phyloP scores from a whole-genome alignment of 2,797 vertebrate genomes.

The Parauchenoglanis ngamensis region DNA sequence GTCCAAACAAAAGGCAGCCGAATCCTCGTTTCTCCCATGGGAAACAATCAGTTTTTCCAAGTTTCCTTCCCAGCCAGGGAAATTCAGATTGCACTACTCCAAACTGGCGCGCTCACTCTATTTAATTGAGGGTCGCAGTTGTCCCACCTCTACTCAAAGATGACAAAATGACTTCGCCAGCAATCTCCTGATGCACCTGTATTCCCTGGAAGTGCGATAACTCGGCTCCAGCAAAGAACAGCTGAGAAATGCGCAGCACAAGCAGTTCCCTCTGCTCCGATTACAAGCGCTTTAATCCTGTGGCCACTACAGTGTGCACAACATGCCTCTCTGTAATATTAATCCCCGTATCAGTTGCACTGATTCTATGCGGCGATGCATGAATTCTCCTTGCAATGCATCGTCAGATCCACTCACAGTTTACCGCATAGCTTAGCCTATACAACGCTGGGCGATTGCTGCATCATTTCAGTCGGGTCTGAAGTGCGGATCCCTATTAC shows the following conservation, averaged over 20 bases:
- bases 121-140: background rate
- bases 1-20: slow-evolving; percentile 49
- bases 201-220: background rate
- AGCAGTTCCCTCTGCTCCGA: slow-evolving; percentile 4
- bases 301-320: slow-evolving; percentile 19
- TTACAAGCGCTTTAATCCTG: slow-evolving; percentile 48
- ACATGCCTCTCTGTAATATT: slow-evolving; percentile 39
- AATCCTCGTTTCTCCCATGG: slow-evolving; percentile 66
- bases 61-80: no score
- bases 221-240: slow-evolving; percentile 22
- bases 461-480: background rate
- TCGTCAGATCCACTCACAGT: background rate
- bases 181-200: background rate
- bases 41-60: background rate
- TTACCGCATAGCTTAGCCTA: background rate
- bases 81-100: background rate
- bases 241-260: background rate
- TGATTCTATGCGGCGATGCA: background rate
- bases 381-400: background rate
- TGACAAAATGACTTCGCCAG: background rate
- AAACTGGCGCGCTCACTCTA: background rate
- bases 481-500: no score
- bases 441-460: background rate
- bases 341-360: slow-evolving; percentile 47
- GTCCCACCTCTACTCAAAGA: background rate